Percentiles rank a stretch among this genome's conserved stretches.
These are phyloP conservation scores for Chalcis sispes DNA, from an alignment of 2,888 invertebrate species.

Conservation along the genomic window DNA sequence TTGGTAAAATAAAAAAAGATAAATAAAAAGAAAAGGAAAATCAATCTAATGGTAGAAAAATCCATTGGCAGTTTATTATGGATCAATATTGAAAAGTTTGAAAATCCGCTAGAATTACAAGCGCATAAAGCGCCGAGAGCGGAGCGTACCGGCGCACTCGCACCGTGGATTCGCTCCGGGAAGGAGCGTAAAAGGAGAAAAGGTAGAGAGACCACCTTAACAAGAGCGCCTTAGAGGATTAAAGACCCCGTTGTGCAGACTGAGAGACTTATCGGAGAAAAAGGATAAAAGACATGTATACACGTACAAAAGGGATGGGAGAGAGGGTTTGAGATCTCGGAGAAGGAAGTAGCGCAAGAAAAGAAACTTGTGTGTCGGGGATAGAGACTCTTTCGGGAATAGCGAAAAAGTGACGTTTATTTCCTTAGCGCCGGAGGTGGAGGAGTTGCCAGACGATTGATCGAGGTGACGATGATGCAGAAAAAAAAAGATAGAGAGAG, in stretches of 20 bases:
- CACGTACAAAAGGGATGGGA: not conserved
- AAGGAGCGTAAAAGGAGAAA: not conserved
- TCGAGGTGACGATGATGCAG: no score
- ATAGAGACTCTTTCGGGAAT: no score
- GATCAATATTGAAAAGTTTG: conserved; percentile 27
- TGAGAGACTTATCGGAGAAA: not conserved
- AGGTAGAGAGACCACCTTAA: not conserved
- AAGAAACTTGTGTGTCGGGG: conserved; percentile 5
- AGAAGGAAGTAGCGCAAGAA: not conserved
- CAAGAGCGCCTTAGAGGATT: not conserved
- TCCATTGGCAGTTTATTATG: conserved; percentile 29
- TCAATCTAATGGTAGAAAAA: conserved; percentile 6
- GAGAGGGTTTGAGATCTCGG: not conserved
- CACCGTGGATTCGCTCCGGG: not conserved
- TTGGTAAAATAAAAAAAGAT: not conserved
- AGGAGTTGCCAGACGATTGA: no score
- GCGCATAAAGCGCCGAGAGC: not conserved
- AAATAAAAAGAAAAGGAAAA: not conserved
- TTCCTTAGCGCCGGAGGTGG: no score
- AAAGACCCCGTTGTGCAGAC: not conserved
- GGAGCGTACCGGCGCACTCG: not conserved
- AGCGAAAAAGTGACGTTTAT: no score
- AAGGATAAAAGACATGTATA: not conserved
- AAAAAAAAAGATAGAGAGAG: no score
- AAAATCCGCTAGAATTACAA: conserved; percentile 24